A percentile compares a stretch with the other conserved stretches of the same genome.
Conservation (phyloP, 2,797 vertebrate species). For the Eulemur mongoz region DNA sequence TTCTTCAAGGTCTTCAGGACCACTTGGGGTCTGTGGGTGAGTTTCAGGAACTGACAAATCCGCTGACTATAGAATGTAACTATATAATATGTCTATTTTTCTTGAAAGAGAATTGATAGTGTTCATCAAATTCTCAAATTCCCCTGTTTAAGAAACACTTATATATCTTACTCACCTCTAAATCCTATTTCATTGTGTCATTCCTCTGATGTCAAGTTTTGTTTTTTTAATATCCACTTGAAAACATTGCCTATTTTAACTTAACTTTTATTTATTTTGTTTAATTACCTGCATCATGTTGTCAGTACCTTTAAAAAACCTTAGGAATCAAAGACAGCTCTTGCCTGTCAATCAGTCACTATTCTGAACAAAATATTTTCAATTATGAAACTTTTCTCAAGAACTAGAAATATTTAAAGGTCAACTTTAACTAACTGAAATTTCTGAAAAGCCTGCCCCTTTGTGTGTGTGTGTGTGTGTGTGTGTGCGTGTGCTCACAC, state of each 20-base stretch:
- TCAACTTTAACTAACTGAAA: not conserved
- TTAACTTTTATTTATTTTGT: not conserved
- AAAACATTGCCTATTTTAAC: slow-evolving; percentile 27
- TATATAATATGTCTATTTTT: not conserved
- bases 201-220: not conserved
- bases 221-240: not conserved
- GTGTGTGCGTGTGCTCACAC: no score
- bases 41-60: not conserved
- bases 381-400: slow-evolving; percentile 38
- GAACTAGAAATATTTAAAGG: slow-evolving; percentile 24
- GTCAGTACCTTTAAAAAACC: not conserved
- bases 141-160: not conserved
- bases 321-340: not conserved
- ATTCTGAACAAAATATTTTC: slow-evolving; percentile 10
- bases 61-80: not conserved
- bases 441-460: not conserved
- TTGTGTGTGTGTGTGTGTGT: no score
- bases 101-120: not conserved
- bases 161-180: not conserved
- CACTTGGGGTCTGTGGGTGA: not conserved
- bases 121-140: not conserved
- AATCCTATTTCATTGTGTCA: not conserved
- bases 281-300: not conserved
- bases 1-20: not conserved
- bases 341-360: not conserved